Evolutionary conservation across 2,113 vertebrate species (phyloP), one percentile per base, ranked within the genome.

Genomic region (Chauna torquata): DNA sequence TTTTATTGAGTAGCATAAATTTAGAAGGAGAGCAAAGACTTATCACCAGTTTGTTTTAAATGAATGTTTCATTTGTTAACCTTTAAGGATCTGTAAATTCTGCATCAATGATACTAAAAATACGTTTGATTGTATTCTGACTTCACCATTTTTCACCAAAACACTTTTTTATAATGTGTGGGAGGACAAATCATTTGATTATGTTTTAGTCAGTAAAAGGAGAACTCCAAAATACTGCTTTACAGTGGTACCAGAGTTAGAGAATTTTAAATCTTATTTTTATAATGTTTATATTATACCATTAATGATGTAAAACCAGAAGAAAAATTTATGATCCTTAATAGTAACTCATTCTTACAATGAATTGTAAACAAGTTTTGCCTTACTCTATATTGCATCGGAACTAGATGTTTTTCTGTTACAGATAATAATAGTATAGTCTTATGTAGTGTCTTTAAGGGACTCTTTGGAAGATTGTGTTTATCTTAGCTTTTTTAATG

Each of bases 21-120:
- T 93, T 86, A 96, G 82, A 93, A 84, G 59, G 75, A 1, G 0
- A 86, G 68, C 58, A 55, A 95, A 74, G 57, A 64, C 50, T 85
- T 94, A 44, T 44, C 8, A 49, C 32, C 13, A 6, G 12, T 69
- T 92, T 94, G 40, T 94, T 94, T 94, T 74, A 86, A 82, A 72
- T 83, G 25, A 86, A 87, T 70, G 36, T 85, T 92, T 16, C 18
- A 74, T 71, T 85, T 91, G 36, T 92, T 95, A 94, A 88, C 4
- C 0, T 77, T 87, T 90, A 69, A 74, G 25, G 42, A 69, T 90
- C 47, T 82, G 17, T 88, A 79, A 78, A 30, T 93, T 92, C 27
- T 81, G 24, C 50, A 36, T 81, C 25, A 65, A 2, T 82, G 42
- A 49, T 90, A 58, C 36, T 72, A 66, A 87, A 85, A 93, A 69